phyloP scores from a whole-genome alignment of 2,888 invertebrate species.

The Meandrusa payeni region DNA sequence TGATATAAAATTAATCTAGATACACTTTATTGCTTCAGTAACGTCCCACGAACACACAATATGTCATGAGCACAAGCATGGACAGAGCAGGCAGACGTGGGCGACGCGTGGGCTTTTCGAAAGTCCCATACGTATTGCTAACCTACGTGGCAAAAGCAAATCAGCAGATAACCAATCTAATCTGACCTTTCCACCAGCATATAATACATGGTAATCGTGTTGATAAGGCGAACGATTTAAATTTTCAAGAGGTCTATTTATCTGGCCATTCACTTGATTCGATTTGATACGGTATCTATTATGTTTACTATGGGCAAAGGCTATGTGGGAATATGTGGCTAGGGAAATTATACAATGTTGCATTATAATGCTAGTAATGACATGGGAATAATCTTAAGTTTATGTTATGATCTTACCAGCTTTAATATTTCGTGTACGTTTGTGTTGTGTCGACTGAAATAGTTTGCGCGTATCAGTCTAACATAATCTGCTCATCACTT shows the following conservation, averaged over 20 bases:
- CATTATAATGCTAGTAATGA: slow-evolving; percentile 5
- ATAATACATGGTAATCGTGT: slow-evolving; percentile 24
- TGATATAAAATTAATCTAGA: too few species aligned
- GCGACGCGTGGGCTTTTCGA: slow-evolving; percentile 68
- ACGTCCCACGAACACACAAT: slow-evolving; percentile 13
- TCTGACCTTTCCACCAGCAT: slow-evolving; percentile 33
- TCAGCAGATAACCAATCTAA: slow-evolving; percentile 46
- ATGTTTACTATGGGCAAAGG: slow-evolving; percentile 60
- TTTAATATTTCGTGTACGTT: too few species aligned
- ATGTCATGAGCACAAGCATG: slow-evolving; percentile 15
- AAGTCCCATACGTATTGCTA: slow-evolving; percentile 70
- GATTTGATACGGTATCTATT: slow-evolving; percentile 60
- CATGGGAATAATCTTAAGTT: slow-evolving; percentile 9
- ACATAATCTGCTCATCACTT: too few species aligned
- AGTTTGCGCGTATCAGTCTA: too few species aligned
- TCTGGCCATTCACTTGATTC: slow-evolving; percentile 51
- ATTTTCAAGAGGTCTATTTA: slow-evolving; percentile 34
- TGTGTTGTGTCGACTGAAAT: too few species aligned
- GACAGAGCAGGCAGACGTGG: slow-evolving; percentile 55
- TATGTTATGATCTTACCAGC: slow-evolving; percentile 22
- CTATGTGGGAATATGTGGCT: slow-evolving; percentile 53
- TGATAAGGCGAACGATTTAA: slow-evolving; percentile 21
- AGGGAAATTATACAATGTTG: slow-evolving; percentile 13
- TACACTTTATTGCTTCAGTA: slow-evolving; percentile 3
- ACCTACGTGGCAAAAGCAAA: slow-evolving; percentile 51